Evolutionary conservation across 2,113 vertebrate genomes (phyloP).

Genomic region (rabbit (Oryctolagus cuniculus)): DNA sequence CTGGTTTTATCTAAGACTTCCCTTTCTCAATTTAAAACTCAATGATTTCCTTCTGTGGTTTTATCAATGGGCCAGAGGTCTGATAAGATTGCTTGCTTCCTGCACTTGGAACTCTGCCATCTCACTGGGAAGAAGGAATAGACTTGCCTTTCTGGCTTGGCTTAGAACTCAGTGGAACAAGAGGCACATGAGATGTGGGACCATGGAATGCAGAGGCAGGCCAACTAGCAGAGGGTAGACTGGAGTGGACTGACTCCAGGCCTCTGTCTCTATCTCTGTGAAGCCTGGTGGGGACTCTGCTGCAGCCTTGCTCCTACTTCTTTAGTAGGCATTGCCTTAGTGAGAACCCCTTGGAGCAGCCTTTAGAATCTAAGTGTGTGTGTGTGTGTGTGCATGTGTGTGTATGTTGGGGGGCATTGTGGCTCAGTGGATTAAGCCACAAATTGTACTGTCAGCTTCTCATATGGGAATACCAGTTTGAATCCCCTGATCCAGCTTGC

Average conservation of each 20-base stretch:
- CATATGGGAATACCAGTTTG: too few species aligned
- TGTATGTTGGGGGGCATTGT: too few species aligned
- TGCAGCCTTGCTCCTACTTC: neutral
- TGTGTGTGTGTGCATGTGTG: too few species aligned
- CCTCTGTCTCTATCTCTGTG: neutral
- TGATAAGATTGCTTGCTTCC: constrained; percentile 90
- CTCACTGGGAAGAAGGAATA: constrained; percentile 83
- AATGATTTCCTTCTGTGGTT: constrained; percentile 88
- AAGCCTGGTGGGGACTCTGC: neutral
- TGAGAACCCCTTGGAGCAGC: neutral
- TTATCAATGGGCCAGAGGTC: constrained; percentile 85
- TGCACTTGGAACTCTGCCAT: constrained; percentile 86
- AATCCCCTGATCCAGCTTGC: too few species aligned
- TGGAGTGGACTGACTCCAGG: neutral
- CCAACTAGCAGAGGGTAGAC: neutral
- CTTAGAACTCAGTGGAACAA: constrained; percentile 67
- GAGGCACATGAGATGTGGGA: constrained; percentile 64
- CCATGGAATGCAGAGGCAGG: constrained; percentile 65
- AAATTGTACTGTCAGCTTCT: too few species aligned
- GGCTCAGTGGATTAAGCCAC: too few species aligned
- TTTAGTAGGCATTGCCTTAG: neutral
- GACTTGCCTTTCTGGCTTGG: constrained; percentile 81
- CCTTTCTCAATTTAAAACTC: constrained; percentile 87
- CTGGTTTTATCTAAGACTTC: constrained; percentile 86
- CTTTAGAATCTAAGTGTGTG: neutral